Conservation (phyloP, 2,113 vertebrate genomes). For the Lycocorax pyrrhopterus region DNA sequence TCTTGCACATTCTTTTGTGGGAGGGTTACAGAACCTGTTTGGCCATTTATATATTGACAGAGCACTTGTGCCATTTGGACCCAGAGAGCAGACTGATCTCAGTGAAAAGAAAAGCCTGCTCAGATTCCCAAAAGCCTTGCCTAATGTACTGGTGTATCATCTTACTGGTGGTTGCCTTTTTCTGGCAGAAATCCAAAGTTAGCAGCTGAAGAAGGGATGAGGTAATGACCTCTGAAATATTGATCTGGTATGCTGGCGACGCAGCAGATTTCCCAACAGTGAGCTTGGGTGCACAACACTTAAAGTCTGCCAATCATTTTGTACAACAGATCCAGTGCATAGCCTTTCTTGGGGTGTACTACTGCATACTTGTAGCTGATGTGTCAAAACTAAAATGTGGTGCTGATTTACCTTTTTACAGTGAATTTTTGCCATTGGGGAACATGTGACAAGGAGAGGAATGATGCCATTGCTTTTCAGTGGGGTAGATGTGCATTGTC, state of each 20-base stretch:
- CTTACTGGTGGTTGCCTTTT: conserved; percentile 25
- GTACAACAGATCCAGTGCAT: background rate
- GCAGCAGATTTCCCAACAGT: conserved; percentile 37
- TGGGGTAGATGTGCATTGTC: background rate
- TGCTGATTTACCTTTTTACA: background rate
- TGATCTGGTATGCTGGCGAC: conserved; percentile 52
- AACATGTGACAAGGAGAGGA: background rate
- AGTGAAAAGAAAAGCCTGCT: conserved; percentile 44
- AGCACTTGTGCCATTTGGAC: background rate
- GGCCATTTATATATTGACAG: background rate
- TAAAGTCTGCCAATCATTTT: background rate
- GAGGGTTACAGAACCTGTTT: background rate
- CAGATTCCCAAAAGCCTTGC: conserved; percentile 13
- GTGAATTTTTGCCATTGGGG: background rate
- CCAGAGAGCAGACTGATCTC: background rate
- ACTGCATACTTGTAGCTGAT: background rate
- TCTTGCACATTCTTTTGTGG: background rate
- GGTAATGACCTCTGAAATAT: conserved; percentile 68
- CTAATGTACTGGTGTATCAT: conserved; percentile 15
- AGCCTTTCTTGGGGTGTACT: background rate
- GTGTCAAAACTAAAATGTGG: background rate
- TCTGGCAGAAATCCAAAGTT: conserved; percentile 40
- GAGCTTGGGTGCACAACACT: background rate
- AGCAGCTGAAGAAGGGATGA: conserved; percentile 59
- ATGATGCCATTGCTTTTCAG: background rate